Conservation (phyloP, 1,140 invertebrate species). For the Temnothorax curvispinosus region DNA sequence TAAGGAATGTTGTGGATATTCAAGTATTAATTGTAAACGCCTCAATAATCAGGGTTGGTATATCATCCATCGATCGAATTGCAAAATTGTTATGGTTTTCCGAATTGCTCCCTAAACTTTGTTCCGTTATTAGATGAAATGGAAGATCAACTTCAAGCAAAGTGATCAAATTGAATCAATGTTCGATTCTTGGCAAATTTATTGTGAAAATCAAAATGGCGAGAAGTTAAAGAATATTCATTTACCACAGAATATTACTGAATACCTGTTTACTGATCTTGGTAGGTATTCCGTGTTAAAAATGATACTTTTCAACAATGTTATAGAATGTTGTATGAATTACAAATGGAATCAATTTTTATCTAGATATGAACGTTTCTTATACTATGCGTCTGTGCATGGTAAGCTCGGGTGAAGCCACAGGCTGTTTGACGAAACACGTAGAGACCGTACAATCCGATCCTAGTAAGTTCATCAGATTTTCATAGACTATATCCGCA, state of each 20-base stretch:
- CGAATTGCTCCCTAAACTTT: slow-evolving; percentile 11
- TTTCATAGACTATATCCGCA: neutral
- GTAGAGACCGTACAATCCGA: slow-evolving; percentile 72
- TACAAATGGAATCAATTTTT: slow-evolving; percentile 57
- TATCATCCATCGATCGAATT: slow-evolving; percentile 5
- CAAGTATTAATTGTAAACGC: slow-evolving; percentile 83
- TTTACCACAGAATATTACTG: slow-evolving; percentile 18
- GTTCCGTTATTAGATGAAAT: slow-evolving; percentile 80
- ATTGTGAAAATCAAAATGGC: slow-evolving; percentile 83
- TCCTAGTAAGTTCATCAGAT: slow-evolving; percentile 57
- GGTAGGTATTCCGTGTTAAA: slow-evolving; percentile 78
- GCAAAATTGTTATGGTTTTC: neutral
- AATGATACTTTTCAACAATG: neutral
- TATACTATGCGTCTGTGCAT: slow-evolving; percentile 85
- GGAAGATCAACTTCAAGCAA: slow-evolving; percentile 81
- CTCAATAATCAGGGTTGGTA: slow-evolving; percentile 83
- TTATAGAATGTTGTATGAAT: neutral
- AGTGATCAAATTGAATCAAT: slow-evolving; percentile 72
- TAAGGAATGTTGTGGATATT: slow-evolving; percentile 81
- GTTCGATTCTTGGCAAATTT: slow-evolving; percentile 84
- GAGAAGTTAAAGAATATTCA: slow-evolving; percentile 71
- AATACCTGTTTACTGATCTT: slow-evolving; percentile 81
- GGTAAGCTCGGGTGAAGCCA: slow-evolving; percentile 70
- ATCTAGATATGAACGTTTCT: slow-evolving; percentile 78
- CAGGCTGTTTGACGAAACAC: slow-evolving; percentile 77